A percentile compares a stretch with the other conserved stretches of the same genome.
Evolutionary conservation across 2,888 invertebrate species (phyloP).

Genomic region (Melipona beecheii): DNA sequence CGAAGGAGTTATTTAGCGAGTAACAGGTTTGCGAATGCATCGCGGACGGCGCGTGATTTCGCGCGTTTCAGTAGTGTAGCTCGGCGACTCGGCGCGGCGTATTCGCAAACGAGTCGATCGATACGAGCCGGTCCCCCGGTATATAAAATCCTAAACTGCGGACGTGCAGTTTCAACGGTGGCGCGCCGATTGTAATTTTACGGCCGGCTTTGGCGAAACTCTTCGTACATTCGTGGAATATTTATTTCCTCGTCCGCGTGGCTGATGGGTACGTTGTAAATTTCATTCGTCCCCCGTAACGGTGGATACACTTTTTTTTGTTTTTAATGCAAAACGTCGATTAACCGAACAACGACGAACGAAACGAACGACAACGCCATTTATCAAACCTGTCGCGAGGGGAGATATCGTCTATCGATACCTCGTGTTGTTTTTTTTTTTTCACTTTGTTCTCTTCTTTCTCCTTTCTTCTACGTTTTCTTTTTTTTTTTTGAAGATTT

Average conservation of each 20-base stretch:
- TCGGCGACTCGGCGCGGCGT: neutral
- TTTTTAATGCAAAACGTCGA: conserved; percentile 21
- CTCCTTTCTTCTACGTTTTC: neutral
- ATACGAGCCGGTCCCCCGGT: conserved; percentile 6
- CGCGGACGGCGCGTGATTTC: conserved; percentile 33
- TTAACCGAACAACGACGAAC: conserved; percentile 14
- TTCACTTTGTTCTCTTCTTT: neutral
- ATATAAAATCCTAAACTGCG: conserved; percentile 47
- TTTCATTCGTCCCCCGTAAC: conserved; percentile 33
- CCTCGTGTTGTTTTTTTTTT: neutral
- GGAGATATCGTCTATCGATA: neutral
- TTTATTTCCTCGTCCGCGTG: conserved; percentile 10
- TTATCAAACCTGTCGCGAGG: neutral
- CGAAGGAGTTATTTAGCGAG: neutral
- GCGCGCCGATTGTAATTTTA: conserved; percentile 48
- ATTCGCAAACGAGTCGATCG: conserved; percentile 29
- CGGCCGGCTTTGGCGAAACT: conserved; percentile 16
- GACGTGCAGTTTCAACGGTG: conserved; percentile 35
- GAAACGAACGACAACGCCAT: neutral
- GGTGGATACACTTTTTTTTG: conserved; percentile 19
- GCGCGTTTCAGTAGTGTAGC: neutral
- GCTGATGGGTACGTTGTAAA: neutral
- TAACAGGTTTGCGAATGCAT: neutral
- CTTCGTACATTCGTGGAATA: conserved; percentile 13
- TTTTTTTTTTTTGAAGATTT: neutral